Evolutionary conservation across 2,888 invertebrate species (phyloP).

Genomic region (Lepidocyrtoides sp.): DNA sequence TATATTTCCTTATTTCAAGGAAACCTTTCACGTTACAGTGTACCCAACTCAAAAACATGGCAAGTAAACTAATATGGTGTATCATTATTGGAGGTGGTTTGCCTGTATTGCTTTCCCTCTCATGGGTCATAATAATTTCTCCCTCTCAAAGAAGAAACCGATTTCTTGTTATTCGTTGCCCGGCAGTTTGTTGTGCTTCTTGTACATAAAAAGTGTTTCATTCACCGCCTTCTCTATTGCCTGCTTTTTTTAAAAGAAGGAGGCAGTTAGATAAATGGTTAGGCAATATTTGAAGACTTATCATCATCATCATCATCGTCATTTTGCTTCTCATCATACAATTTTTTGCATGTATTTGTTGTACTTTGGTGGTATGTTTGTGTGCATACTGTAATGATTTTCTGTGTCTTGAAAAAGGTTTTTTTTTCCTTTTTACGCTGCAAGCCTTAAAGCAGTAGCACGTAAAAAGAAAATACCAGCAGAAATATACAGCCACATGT

Average conservation of each 20-base stretch:
- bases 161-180: neutral
- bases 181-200: neutral
- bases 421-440: neutral
- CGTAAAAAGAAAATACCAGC: too few species aligned
- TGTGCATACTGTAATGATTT: neutral
- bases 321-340: neutral
- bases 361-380: neutral
- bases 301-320: conserved; percentile 8
- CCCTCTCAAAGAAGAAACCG: neutral
- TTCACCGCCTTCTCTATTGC: too few species aligned
- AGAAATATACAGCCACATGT: too few species aligned
- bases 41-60: too few species aligned
- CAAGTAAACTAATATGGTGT: too few species aligned
- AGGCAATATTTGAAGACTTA: conserved; percentile 45
- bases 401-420: neutral
- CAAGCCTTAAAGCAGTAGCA: neutral
- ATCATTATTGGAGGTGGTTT: too few species aligned
- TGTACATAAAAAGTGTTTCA: neutral
- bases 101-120: too few species aligned
- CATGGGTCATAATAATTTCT: too few species aligned
- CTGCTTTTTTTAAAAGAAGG: too few species aligned
- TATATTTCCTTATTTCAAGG: too few species aligned
- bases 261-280: conserved; percentile 7
- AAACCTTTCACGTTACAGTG: too few species aligned
- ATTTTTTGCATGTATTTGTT: neutral